A percentile compares a stretch with the other conserved stretches of the same genome.
Conservation (phyloP, 2,797 vertebrate species). For the Diplodus sargus region DNA sequence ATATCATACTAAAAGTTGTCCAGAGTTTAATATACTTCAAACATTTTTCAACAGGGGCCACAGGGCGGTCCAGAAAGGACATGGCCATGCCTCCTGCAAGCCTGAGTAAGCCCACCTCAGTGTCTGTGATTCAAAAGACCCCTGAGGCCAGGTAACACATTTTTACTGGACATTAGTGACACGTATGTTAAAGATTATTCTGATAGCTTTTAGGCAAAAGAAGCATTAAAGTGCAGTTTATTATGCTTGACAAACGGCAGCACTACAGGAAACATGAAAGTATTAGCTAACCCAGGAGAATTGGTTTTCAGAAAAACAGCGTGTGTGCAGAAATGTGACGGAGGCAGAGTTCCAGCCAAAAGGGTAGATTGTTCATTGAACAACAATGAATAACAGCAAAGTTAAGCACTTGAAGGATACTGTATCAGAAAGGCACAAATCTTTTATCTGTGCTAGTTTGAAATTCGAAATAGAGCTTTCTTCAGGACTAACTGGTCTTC, state of each 20-base stretch:
- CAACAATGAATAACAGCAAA: constrained; percentile 28
- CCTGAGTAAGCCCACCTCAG: constrained; percentile 61
- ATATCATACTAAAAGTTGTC: not conserved
- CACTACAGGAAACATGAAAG: not conserved
- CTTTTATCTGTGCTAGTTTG: constrained; percentile 19
- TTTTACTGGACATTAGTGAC: not conserved
- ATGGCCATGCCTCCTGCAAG: constrained; percentile 72
- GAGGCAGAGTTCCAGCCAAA: not conserved
- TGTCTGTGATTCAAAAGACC: constrained; percentile 57
- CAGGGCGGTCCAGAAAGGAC: constrained; percentile 80
- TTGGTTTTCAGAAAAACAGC: constrained; percentile 10
- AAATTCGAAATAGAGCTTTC: constrained; percentile 24
- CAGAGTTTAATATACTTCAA: constrained; percentile 11
- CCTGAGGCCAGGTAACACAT: constrained; percentile 83
- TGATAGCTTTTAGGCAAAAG: not conserved
- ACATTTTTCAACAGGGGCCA: constrained; percentile 67
- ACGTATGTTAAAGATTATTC: constrained; percentile 17
- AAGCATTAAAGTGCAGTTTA: constrained; percentile 4
- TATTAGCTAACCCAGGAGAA: not conserved
- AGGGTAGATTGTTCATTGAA: constrained; percentile 3
- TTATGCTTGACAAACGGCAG: constrained; percentile 10
- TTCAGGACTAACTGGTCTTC: constrained; percentile 5
- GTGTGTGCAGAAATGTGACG: not conserved
- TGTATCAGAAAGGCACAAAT: constrained; percentile 6
- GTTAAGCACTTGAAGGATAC: constrained; percentile 29